phyloP scores from a whole-genome alignment of 2,797 vertebrate genomes.

The Halcyon badia region DNA sequence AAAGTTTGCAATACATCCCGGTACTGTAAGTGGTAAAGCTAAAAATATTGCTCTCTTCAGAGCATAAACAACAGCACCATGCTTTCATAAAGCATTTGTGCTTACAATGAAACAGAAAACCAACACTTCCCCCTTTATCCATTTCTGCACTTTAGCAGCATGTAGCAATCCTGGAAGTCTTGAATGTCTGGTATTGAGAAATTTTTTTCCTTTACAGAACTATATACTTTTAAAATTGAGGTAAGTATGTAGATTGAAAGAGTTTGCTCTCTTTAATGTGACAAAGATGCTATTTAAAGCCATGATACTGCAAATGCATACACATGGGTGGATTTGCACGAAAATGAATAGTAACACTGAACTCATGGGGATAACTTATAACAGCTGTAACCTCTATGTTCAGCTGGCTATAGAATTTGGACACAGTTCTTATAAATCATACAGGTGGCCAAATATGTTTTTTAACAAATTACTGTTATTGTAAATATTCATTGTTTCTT shows the following conservation, averaged over 20 bases:
- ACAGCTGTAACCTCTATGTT: background rate
- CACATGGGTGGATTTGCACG: background rate
- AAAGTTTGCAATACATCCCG: slow-evolving; percentile 76
- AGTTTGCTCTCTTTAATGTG: background rate
- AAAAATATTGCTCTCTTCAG: slow-evolving; percentile 74
- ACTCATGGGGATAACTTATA: background rate
- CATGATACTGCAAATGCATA: background rate
- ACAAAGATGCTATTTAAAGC: slow-evolving; percentile 21
- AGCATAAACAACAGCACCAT: slow-evolving; percentile 70
- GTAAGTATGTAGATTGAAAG: background rate
- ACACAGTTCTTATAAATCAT: background rate
- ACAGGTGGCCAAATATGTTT: background rate
- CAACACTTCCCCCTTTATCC: slow-evolving; percentile 19
- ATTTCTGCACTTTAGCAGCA: background rate
- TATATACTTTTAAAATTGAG: background rate
- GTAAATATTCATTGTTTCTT: background rate
- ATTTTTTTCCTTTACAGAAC: background rate
- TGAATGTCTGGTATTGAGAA: background rate
- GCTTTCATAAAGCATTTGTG: slow-evolving; percentile 39
- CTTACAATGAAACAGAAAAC: slow-evolving; percentile 31
- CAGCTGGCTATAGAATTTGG: background rate
- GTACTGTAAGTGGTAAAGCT: slow-evolving; percentile 69
- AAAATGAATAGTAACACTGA: background rate
- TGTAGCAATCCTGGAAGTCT: background rate
- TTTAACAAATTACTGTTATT: background rate